Conservation (phyloP, 2,797 vertebrate species). For the Otolemur crassicaudatus region DNA sequence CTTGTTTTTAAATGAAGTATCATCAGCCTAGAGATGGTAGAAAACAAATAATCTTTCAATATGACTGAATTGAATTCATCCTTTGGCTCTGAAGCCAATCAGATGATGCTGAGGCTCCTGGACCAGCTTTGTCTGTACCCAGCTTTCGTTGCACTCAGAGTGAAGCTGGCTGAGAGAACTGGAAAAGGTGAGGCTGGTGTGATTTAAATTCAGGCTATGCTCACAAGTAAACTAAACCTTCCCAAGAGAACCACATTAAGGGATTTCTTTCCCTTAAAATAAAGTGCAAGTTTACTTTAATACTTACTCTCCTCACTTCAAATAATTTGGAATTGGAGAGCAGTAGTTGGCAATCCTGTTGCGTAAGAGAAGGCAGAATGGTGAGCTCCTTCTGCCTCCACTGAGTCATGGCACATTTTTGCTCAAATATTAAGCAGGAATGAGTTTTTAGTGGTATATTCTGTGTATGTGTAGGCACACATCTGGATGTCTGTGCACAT, state of each 20-base stretch:
- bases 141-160: not conserved
- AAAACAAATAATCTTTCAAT: not conserved
- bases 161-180: not conserved
- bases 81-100: not conserved
- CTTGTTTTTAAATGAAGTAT: not conserved
- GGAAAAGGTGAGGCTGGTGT: conserved; percentile 22
- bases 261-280: not conserved
- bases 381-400: conserved; percentile 63
- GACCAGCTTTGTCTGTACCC: not conserved
- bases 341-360: conserved; percentile 42
- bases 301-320: conserved; percentile 55
- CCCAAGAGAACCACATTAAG: not conserved
- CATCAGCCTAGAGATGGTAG: not conserved
- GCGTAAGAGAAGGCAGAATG: conserved; percentile 48
- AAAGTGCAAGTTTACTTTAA: conserved; percentile 65
- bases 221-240: fast-evolving
- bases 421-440: not conserved
- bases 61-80: not conserved
- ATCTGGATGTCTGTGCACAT: not conserved
- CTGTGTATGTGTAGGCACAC: not conserved
- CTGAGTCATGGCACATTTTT: not conserved
- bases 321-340: conserved; percentile 38
- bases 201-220: conserved; percentile 35
- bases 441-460: conserved; percentile 2
- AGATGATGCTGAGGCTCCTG: not conserved